A percentile compares a stretch with the other conserved stretches of the same genome.
phyloP scores from a whole-genome alignment of 2,113 vertebrate species.

The Platichthys stellatus region DNA sequence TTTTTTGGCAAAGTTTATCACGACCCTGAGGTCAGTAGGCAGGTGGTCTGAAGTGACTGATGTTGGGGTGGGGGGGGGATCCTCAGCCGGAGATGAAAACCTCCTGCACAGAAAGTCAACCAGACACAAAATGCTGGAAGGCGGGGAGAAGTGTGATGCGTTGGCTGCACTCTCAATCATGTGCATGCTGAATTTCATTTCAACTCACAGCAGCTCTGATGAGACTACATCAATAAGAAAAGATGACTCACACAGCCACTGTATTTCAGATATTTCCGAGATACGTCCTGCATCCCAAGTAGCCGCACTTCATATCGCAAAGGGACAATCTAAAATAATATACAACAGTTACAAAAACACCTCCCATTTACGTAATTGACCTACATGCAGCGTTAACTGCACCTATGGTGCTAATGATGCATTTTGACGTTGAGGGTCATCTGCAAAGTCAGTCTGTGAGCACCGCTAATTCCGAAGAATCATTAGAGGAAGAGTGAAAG shows the following conservation, averaged over 20 bases:
- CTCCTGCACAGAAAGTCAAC: neutral
- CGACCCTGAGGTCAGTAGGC: constrained; percentile 51
- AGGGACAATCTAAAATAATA: constrained; percentile 12
- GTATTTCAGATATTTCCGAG: neutral
- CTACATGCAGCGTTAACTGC: constrained; percentile 23
- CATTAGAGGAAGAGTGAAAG: constrained; percentile 59
- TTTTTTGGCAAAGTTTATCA: constrained; percentile 53
- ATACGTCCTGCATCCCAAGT: neutral
- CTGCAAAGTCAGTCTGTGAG: constrained; percentile 40
- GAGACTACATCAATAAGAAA: constrained; percentile 18
- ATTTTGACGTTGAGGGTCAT: constrained; percentile 31
- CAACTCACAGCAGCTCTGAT: constrained; percentile 5
- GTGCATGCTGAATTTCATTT: constrained; percentile 16
- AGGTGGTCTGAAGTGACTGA: constrained; percentile 47
- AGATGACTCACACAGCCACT: constrained; percentile 12
- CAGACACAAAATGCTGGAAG: neutral
- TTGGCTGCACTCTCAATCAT: constrained; percentile 4
- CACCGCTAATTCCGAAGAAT: constrained; percentile 51
- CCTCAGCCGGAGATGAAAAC: constrained; percentile 22
- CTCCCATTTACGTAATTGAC: constrained; percentile 26
- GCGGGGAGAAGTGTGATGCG: neutral
- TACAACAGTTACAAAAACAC: constrained; percentile 22
- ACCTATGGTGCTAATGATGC: too few relatives aligned
- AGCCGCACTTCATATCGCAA: constrained; percentile 1
- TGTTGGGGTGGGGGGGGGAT: constrained; percentile 38